Percentiles rank a stretch among this genome's conserved stretches.
Evolutionary conservation across 2,113 vertebrate species (phyloP).

Genomic region (Suricata suricatta): DNA sequence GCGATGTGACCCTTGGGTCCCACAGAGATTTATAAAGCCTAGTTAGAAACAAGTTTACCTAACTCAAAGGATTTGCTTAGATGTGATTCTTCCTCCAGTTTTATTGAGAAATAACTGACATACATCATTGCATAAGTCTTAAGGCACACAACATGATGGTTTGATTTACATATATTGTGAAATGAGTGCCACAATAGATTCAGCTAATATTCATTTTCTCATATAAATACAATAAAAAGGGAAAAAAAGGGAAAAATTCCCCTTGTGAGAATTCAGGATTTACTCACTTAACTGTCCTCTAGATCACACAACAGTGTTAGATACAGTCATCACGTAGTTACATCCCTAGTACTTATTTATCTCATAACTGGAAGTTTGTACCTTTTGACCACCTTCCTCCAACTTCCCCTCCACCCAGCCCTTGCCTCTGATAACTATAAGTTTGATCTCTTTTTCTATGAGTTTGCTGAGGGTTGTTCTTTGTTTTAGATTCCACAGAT

Average conservation of each 20-base stretch:
- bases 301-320: not conserved
- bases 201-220: not conserved
- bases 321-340: not conserved
- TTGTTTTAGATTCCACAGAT: not conserved
- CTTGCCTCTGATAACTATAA: not conserved
- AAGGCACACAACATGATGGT: not conserved
- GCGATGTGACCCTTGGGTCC: slow-evolving; percentile 33
- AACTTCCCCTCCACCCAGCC: not conserved
- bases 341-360: not conserved
- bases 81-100: not conserved
- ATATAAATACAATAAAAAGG: not conserved
- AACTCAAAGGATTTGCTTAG: slow-evolving; percentile 62
- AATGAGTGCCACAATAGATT: not conserved
- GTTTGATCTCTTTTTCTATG: not conserved
- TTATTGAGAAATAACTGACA: not conserved
- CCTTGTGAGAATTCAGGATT: not conserved
- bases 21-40: slow-evolving; percentile 37
- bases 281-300: not conserved
- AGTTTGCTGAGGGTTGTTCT: not conserved
- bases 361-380: not conserved
- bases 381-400: not conserved
- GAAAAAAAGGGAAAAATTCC: not conserved
- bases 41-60: slow-evolving; percentile 56
- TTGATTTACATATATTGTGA: not conserved
- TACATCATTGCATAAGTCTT: not conserved